Conservation (phyloP, 1,140 invertebrate genomes). For the Himalopsyche phryganea region DNA sequence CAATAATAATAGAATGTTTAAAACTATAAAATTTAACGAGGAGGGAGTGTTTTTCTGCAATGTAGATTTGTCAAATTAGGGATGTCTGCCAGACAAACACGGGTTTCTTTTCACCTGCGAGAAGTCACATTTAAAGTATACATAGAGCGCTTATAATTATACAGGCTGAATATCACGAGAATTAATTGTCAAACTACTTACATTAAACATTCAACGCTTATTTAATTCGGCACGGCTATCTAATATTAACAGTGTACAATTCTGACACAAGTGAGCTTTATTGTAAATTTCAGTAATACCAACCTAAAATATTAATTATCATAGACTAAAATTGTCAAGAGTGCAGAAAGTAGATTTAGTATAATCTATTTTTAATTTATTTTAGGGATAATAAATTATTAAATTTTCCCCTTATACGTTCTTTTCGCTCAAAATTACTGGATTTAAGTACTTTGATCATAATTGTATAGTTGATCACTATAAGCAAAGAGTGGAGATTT, state of each 20-base stretch:
- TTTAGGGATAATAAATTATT: no score
- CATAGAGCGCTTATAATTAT: neutral
- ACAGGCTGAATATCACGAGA: neutral
- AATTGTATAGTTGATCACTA: no score
- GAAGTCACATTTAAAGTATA: neutral
- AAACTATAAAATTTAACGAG: constrained; percentile 7
- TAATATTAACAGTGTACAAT: constrained; percentile 25
- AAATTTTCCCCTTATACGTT: no score
- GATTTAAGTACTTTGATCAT: no score
- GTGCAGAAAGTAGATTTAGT: no score
- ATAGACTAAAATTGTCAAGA: no score
- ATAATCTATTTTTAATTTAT: no score
- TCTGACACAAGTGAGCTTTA: constrained; percentile 30
- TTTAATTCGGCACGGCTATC: constrained; percentile 19
- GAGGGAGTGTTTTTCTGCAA: constrained; percentile 25
- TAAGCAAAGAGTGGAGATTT: no score
- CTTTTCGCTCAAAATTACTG: no score
- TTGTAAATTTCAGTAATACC: constrained; percentile 26
- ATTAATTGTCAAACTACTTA: constrained; percentile 2
- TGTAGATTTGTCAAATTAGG: constrained; percentile 12
- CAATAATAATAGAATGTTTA: no score
- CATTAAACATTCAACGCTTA: constrained; percentile 15
- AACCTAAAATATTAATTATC: neutral
- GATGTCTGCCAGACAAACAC: constrained; percentile 23
- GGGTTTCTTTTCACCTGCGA: neutral